phyloP scores from a whole-genome alignment of 2,797 vertebrate genomes.

The Melanotaenia boesemani region DNA sequence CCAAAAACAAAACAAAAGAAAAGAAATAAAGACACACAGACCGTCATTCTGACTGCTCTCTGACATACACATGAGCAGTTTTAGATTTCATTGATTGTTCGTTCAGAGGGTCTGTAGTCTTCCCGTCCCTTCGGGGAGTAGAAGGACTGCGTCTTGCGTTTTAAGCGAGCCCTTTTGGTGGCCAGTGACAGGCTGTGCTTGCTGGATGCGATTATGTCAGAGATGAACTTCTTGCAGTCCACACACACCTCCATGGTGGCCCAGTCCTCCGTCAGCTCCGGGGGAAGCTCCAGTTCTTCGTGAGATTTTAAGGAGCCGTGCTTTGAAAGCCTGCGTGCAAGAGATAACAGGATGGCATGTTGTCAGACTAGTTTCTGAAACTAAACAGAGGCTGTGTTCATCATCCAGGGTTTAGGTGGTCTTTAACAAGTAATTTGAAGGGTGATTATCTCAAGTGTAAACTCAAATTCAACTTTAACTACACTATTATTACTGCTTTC shows the following conservation, averaged over 20 bases:
- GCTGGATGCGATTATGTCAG: conserved; percentile 96
- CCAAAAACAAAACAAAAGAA: neutral
- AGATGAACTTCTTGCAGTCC: conserved; percentile 99
- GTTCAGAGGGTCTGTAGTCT: conserved; percentile 93
- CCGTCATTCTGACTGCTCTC: conserved; percentile 23
- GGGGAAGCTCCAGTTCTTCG: conserved; percentile 91
- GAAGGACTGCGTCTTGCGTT: conserved; percentile 98
- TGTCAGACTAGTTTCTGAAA: neutral
- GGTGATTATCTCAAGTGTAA: neutral
- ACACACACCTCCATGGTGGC: conserved; percentile 99
- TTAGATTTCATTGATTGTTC: conserved; percentile 97
- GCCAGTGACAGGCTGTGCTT: conserved; percentile 95
- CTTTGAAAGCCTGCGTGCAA: conserved; percentile 86
- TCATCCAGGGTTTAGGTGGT: neutral
- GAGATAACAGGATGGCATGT: neutral
- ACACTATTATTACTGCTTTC: no score
- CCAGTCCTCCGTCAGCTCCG: conserved; percentile 97
- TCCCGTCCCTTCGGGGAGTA: conserved; percentile 86
- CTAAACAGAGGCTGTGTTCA: neutral
- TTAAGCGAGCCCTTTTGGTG: conserved; percentile 94
- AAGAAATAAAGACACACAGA: neutral
- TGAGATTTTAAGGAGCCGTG: conserved; percentile 89
- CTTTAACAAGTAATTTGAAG: neutral
- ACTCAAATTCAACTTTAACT: neutral
- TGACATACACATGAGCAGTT: conserved; percentile 37